Evolutionary conservation across 2,113 vertebrate genomes (phyloP), one percentile per base, ranked within the genome.

Genomic region (Dasypus novemcinctus): DNA sequence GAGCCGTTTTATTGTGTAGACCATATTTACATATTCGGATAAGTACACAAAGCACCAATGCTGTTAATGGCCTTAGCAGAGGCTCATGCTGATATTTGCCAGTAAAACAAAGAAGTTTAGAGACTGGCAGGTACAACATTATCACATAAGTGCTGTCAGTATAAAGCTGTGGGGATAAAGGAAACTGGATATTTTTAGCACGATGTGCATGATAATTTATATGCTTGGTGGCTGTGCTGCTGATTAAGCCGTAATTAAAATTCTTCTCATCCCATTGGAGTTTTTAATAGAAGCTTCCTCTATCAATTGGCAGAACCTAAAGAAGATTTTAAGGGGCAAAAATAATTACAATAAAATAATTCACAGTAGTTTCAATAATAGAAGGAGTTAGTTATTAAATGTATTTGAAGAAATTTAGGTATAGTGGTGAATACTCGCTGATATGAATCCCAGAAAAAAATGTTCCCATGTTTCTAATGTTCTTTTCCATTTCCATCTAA

Each of bases 181-280:
- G 99, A 99, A 98, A 98, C 98, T 98, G 99, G 99, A 98, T 99
- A 99, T 99, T 99, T 99, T 99, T 99, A 99, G 99, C 99, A 99
- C 99, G 99, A 99, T 98, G 99, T 99, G 99, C 99, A 99, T 99
- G 99, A 99, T 99, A 99, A 99, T 99, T 99, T 99, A 99, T 99
- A 99, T 99, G 99, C 99, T 99, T 99, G 99, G 99, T 99, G 99
- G 99, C 99, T 99, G 99, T 99, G 99, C 99, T 99, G 99, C 99
- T 99, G 99, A 99, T 99, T 99, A 99, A 99, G 99, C 99, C 98
- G 99, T 99, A 99, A 99, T 99, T 99, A 99, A 99, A 99, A 99
- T 99, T 98, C 98, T 99, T 99, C 99, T 99, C 98, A 99, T 99
- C 98, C 98, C 99, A 99, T 98, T 99, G 99, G 99, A 99, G 98